These are phyloP conservation scores for Sphaeramia orbicularis DNA, from an alignment of 2,797 vertebrate species.

Conservation along the genomic window DNA sequence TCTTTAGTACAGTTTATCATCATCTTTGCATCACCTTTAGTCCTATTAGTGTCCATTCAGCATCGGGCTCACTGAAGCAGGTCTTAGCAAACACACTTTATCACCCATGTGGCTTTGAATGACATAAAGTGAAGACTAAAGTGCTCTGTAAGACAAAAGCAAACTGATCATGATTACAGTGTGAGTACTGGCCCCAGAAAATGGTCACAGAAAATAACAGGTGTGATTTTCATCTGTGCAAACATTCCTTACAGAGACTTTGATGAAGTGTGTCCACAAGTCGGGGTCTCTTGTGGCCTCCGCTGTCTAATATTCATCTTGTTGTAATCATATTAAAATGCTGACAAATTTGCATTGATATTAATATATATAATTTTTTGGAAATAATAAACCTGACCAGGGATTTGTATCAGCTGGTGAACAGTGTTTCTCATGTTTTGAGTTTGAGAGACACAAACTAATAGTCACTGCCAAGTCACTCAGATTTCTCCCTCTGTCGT, in stretches of 20 bases:
- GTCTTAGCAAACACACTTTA: conserved; percentile 41
- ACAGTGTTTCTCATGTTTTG: no score
- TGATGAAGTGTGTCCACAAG: neutral
- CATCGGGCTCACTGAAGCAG: conserved; percentile 10
- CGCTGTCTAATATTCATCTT: neutral
- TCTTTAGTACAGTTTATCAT: neutral
- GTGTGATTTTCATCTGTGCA: conserved; percentile 3
- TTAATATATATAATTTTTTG: no score
- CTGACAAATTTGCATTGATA: neutral
- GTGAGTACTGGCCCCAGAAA: neutral
- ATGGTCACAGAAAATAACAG: neutral
- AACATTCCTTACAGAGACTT: conserved; percentile 14
- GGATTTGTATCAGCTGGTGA: no score
- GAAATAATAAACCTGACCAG: no score
- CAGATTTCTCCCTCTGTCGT: no score
- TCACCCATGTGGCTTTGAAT: conserved; percentile 10
- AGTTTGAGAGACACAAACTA: no score
- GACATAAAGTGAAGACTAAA: conserved; percentile 5
- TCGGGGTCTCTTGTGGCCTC: neutral
- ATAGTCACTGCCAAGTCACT: no score
- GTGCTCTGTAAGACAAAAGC: neutral
- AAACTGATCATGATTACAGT: neutral
- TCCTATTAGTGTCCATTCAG: conserved; percentile 11
- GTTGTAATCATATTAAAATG: neutral
- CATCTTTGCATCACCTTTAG: conserved; percentile 34